Evolutionary conservation across 2,888 invertebrate genomes (phyloP), one percentile per base, ranked within the genome.

Genomic region (Myopa testacea): DNA sequence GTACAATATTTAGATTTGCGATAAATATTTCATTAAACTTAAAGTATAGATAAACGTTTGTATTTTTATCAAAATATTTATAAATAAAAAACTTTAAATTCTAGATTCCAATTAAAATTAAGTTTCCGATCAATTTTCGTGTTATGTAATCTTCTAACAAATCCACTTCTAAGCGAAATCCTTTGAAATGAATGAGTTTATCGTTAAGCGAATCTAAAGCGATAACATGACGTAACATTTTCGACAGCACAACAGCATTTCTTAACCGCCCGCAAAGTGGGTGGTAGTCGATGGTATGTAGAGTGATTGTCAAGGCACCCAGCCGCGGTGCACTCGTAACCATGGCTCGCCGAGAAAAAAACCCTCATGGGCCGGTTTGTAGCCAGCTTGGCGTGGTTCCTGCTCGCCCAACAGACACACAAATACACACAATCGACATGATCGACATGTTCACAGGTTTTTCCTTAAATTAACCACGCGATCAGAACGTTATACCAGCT

Each of bases 381-480:
- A 34, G 34, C 10, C 4, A 65, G 34, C 65, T 65, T 10, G 26
- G 45, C 45, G 3, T 19, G n/a, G n/a, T 63, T 65, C 65, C 65
- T 38, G 65, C 34, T 65, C 14, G 60, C n/a, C 34, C 26, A 10
- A 34, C 2, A n/a, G 26, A n/a, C 58, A 58, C 58, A 58, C 58
- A 16, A 58, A 58, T 12, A 58, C 58, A 26, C 26, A 12, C 1
- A n/a, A 6, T 12, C 58, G n/a, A 68, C 34, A 37, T 34, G 8
- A 4, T 34, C 37, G 26, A 34, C 37, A 26, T 52, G 37, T 55
- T 70, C 70, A 37, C 37, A 52, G 55, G 55, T 52, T 55, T 37
- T 55, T n/a, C 70, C 37, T 70, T 70, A 70, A 70, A 55, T 34
- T 55, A 37, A 34, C 52, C 4, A 69, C 50, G 50, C 50, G 52